These are phyloP conservation scores for Amblyraja radiata DNA, from an alignment of 2,797 vertebrate species.

Conservation along the genomic window DNA sequence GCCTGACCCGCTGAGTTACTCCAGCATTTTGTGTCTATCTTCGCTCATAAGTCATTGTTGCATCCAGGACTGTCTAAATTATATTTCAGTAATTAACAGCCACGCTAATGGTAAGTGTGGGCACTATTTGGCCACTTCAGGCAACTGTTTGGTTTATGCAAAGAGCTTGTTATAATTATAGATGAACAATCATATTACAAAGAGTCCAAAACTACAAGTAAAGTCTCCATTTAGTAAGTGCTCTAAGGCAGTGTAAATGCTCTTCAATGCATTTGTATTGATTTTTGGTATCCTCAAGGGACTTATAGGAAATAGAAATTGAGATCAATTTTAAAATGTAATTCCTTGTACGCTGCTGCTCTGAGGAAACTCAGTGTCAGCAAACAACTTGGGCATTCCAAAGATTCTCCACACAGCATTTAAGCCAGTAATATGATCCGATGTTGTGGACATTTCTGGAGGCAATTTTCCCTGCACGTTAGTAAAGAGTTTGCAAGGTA, in stretches of 20 bases:
- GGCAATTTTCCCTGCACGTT: no score
- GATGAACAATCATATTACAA: background rate
- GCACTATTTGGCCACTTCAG: background rate
- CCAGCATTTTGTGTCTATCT: no score
- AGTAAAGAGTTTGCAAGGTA: no score
- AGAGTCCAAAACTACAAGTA: background rate
- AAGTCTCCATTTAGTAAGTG: background rate
- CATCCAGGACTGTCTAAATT: background rate
- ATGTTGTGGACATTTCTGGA: background rate
- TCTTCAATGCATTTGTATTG: background rate
- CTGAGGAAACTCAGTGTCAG: conserved; percentile 13
- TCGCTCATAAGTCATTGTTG: background rate
- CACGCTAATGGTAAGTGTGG: background rate
- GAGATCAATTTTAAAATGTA: conserved; percentile 6
- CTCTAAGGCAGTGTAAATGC: background rate
- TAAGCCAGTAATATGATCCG: background rate
- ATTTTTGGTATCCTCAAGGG: background rate
- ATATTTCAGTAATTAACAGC: background rate
- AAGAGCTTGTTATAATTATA: background rate
- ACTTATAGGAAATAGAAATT: background rate
- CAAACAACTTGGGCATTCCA: no score
- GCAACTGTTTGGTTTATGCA: background rate
- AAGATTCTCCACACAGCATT: background rate
- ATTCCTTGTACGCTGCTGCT: background rate
- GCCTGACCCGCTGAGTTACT: no score